Conservation (phyloP, 2,113 vertebrate species). For the Saccopteryx bilineata region DNA sequence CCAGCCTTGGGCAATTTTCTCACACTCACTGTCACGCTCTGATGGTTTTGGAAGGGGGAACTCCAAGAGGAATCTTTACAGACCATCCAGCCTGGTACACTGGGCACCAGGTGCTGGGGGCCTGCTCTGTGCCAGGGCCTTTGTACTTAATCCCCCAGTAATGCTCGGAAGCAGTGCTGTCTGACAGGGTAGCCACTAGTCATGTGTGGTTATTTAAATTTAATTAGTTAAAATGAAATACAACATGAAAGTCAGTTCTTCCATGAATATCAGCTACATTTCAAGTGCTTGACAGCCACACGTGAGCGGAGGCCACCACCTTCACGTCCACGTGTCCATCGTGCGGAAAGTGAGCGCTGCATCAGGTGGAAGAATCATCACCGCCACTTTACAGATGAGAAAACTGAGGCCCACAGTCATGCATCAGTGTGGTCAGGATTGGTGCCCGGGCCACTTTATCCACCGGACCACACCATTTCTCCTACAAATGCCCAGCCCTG, state of each 20-base stretch:
- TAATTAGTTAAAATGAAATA: not conserved
- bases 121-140: no score
- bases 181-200: fast-evolving
- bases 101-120: fast-evolving
- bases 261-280: not conserved
- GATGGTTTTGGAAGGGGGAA: not conserved
- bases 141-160: not conserved
- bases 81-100: not conserved
- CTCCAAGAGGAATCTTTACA: fast-evolving
- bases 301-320: no score
- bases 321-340: not conserved
- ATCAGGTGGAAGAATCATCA: fast-evolving
- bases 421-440: no score
- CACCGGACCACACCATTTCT: no score
- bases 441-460: not conserved
- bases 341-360: not conserved
- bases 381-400: no score
- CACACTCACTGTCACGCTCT: no score
- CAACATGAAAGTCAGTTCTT: not conserved
- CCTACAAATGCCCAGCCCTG: not conserved
- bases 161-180: not conserved
- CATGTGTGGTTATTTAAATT: not conserved
- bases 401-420: not conserved
- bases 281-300: not conserved
- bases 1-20: not conserved